Evolutionary conservation across 2,113 vertebrate genomes (phyloP).

Genomic region (Peromyscus californicus): DNA sequence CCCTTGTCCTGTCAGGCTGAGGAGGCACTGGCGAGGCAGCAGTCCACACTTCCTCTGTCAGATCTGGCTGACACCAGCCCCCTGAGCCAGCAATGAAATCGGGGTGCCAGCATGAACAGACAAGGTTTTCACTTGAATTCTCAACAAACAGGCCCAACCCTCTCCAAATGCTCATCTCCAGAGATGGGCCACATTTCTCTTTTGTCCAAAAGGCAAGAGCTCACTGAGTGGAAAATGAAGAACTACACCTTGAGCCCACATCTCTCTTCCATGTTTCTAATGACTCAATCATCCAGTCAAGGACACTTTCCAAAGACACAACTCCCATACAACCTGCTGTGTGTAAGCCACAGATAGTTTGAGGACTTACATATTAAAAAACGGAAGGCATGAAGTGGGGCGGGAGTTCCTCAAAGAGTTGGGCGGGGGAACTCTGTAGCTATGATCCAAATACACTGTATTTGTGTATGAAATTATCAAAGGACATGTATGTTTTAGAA

Average conservation of each 20-base stretch:
- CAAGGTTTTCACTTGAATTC: not conserved
- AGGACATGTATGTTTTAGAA: not conserved
- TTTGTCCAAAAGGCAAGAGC: not conserved
- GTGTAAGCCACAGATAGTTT: not conserved
- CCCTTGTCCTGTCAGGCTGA: fast-evolving
- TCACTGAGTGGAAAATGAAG: not conserved
- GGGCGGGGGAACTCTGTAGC: not conserved
- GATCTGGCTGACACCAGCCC: not conserved
- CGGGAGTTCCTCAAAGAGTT: not conserved
- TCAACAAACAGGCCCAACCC: not conserved
- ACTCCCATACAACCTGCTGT: not conserved
- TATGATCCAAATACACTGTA: not conserved
- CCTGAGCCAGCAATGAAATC: not conserved
- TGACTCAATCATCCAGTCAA: not conserved
- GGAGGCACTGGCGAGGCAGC: not conserved
- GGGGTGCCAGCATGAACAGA: not conserved
- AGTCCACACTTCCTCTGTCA: fast-evolving
- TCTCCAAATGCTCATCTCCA: not conserved
- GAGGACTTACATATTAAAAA: not conserved
- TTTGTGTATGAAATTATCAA: not conserved
- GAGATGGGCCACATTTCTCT: not conserved
- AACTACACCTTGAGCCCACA: not conserved
- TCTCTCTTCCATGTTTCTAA: not conserved
- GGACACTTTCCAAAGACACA: not conserved
- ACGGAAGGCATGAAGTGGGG: not conserved